Conservation (phyloP, 1,140 invertebrate species). For the Zaprionus gabonicus region DNA sequence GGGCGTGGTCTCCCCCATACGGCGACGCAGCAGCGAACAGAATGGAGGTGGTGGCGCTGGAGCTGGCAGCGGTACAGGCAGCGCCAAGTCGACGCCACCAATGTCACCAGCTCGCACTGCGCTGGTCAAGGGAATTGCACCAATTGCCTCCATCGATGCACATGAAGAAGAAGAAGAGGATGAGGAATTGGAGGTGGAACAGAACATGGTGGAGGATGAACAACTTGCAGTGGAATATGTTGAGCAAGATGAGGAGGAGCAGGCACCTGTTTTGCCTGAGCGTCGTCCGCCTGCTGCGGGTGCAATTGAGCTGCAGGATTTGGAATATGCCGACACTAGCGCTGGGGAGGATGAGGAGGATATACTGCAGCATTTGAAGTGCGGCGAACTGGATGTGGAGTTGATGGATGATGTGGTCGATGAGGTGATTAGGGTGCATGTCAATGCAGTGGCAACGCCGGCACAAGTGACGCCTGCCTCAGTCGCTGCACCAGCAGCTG, state of each 20-base stretch:
- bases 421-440: slow-evolving; percentile 75
- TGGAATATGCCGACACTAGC: slow-evolving; percentile 86
- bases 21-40: slow-evolving; percentile 64
- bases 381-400: slow-evolving; percentile 55
- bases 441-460: slow-evolving; percentile 27
- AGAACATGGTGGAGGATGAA: slow-evolving; percentile 50
- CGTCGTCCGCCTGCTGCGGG: slow-evolving; percentile 53
- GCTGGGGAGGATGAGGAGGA: slow-evolving; percentile 85
- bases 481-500: background rate
- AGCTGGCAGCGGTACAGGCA: slow-evolving; percentile 45
- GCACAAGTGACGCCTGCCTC: background rate
- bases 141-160: slow-evolving; percentile 73
- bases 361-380: slow-evolving; percentile 84
- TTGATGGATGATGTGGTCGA: slow-evolving; percentile 61
- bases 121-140: slow-evolving; percentile 69
- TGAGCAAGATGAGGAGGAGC: slow-evolving; percentile 41
- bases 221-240: slow-evolving; percentile 63
- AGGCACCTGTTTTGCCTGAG: slow-evolving; percentile 70
- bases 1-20: slow-evolving; percentile 77
- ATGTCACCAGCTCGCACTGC: slow-evolving; percentile 63
- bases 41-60: slow-evolving; percentile 4
- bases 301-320: slow-evolving; percentile 81
- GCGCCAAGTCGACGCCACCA: slow-evolving; percentile 70
- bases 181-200: slow-evolving; percentile 10
- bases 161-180: slow-evolving; percentile 66